These are phyloP conservation scores for Orestias chungarensis DNA, from an alignment of 2,797 vertebrate genomes.

Conservation along the genomic window DNA sequence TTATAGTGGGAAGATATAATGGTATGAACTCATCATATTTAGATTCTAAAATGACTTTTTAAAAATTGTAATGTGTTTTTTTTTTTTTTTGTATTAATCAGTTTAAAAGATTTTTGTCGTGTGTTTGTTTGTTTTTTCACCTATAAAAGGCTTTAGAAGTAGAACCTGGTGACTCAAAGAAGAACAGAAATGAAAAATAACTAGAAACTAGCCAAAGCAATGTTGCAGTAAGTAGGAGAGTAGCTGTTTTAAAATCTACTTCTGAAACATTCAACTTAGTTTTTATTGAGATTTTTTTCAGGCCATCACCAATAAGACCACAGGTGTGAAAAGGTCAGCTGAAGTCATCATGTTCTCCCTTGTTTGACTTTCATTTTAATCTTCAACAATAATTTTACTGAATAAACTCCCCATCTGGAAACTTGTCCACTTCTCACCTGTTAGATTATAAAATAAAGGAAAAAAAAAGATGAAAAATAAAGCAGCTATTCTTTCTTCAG, in stretches of 20 bases:
- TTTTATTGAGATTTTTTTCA: background rate
- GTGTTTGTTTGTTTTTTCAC: too few relatives aligned
- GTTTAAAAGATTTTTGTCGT: too few relatives aligned
- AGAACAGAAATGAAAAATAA: background rate
- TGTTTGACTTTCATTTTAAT: background rate
- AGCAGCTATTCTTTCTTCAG: conserved; percentile 15
- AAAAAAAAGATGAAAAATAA: background rate
- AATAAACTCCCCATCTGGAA: background rate
- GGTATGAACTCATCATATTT: too few relatives aligned
- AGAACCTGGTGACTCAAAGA: too few relatives aligned
- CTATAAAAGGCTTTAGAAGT: too few relatives aligned
- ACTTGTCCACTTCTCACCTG: background rate
- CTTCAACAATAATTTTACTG: background rate
- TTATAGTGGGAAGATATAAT: too few relatives aligned
- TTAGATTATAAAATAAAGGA: background rate
- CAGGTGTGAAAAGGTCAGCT: background rate
- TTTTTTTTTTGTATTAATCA: too few relatives aligned
- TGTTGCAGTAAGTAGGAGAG: background rate
- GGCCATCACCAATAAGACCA: background rate
- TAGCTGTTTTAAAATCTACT: background rate
- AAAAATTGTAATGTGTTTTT: too few relatives aligned
- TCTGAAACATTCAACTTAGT: background rate
- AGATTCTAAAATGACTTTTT: too few relatives aligned
- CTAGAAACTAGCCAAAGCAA: background rate
- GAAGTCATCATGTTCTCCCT: background rate